Base-by-base conservation (phyloP, 2,888 invertebrate genomes). In the Drosophila percnosoma region DNA sequence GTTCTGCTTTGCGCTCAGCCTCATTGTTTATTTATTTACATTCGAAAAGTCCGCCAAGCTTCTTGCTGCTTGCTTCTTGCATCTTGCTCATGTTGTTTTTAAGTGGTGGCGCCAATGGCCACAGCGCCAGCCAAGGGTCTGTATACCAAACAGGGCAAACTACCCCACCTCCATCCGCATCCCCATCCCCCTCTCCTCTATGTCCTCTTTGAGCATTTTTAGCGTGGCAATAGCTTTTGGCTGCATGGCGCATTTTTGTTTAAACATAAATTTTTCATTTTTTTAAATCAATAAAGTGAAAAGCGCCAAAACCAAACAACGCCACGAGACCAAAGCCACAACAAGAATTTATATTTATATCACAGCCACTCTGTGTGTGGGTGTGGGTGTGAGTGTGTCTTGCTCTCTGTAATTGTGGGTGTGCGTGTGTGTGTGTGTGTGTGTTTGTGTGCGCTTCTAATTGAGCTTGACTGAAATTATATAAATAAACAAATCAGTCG, bases 201-300 rank as follows among this genome's bases (percentile, higher is more conserved):
- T 62, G 58, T 79, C 65, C 67, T 53, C 57, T 34, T n/a, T 10
- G 24, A 45, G 15, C 34, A 24, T 11, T 6, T 18, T 29, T 49
- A 54, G 52, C 27, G 66, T 52, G 65, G 73, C 74, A 66, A 64
- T 73, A 52, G 57, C 71, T 80, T 73, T 75, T 73, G 84, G 72
- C 76, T 76, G 72, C 79, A 68, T 75, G 72, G 77, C 70, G 77
- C 86, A 86, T 69, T 78, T 86, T 88, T 87, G 90, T 87, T 87
- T 87, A 90, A 86, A 90, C 87, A 87, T 87, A 87, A 87, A 87
- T 90, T 87, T 87, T 87, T 87, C 90, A 87, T 87, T 87, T 87
- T 87, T 90, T 86, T 86, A 81, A 88, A 87, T 87, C 87, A 87
- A 87, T 87, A 87, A 87, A 87, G 82, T 72, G 72, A 78, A 87